phyloP scores from a whole-genome alignment of 2,113 vertebrate species.

The Spilogale gracilis region DNA sequence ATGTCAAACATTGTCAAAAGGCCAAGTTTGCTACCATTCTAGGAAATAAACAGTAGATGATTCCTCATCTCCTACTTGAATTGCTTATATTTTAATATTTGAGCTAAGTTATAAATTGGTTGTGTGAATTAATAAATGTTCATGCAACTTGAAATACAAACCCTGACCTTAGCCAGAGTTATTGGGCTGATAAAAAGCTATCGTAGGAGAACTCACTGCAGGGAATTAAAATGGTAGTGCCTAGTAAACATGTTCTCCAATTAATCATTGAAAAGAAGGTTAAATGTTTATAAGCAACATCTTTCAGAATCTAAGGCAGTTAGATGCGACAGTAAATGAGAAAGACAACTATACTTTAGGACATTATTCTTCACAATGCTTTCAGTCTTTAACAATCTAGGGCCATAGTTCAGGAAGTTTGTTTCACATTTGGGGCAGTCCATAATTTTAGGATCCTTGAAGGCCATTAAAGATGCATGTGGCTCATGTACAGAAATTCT shows the following conservation, averaged over 20 bases:
- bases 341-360: background rate
- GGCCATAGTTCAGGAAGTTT: too few species aligned
- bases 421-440: background rate
- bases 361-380: background rate
- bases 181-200: background rate
- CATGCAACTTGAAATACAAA: background rate
- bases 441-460: background rate
- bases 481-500: background rate
- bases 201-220: background rate
- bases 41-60: background rate
- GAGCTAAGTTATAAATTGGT: background rate
- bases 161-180: background rate
- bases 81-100: conserved; percentile 18
- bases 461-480: background rate
- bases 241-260: background rate
- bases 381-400: background rate
- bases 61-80: background rate
- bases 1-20: background rate
- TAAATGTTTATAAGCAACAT: background rate
- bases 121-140: background rate
- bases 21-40: background rate
- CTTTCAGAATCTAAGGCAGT: background rate
- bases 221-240: background rate
- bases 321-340: background rate
- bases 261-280: background rate